phyloP scores from a whole-genome alignment of 2,888 invertebrate genomes.

The Achlya flavicornis region DNA sequence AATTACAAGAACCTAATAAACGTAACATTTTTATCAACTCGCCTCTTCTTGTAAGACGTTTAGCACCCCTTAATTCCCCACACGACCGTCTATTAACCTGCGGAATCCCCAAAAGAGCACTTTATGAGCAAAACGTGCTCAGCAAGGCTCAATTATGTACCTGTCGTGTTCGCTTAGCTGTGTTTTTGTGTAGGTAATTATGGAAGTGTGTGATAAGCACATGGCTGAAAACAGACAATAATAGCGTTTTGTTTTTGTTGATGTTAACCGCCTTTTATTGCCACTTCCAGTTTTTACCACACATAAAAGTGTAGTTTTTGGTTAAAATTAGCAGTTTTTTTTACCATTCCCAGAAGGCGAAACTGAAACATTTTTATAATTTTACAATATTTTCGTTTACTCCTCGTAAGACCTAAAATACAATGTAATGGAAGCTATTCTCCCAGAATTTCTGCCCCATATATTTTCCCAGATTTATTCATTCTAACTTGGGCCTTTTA shows the following conservation, averaged over 20 bases:
- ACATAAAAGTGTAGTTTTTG: background rate
- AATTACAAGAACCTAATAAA: conserved; percentile 4
- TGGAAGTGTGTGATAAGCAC: conserved; percentile 6
- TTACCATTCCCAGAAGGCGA: too few relatives aligned
- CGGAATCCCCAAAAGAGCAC: conserved; percentile 27
- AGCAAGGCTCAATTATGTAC: conserved; percentile 18
- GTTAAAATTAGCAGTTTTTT: background rate
- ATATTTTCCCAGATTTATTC: too few relatives aligned
- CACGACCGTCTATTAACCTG: conserved; percentile 35
- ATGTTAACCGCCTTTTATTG: too few relatives aligned
- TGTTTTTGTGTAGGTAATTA: conserved; percentile 2
- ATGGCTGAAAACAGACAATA: background rate
- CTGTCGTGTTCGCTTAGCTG: background rate
- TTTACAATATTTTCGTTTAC: too few relatives aligned
- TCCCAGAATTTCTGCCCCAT: too few relatives aligned
- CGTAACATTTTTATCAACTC: conserved; percentile 9
- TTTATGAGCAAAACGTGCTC: conserved; percentile 41
- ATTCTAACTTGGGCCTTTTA: too few relatives aligned
- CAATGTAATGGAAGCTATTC: too few relatives aligned
- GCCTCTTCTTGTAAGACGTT: conserved; percentile 16
- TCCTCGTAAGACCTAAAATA: too few relatives aligned
- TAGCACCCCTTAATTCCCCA: conserved; percentile 30
- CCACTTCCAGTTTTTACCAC: too few relatives aligned
- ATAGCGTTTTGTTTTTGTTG: background rate
- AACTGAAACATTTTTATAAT: too few relatives aligned